Evolutionary conservation across 2,113 vertebrate species (phyloP).

Genomic region (Melanostigma gelatinosum): DNA sequence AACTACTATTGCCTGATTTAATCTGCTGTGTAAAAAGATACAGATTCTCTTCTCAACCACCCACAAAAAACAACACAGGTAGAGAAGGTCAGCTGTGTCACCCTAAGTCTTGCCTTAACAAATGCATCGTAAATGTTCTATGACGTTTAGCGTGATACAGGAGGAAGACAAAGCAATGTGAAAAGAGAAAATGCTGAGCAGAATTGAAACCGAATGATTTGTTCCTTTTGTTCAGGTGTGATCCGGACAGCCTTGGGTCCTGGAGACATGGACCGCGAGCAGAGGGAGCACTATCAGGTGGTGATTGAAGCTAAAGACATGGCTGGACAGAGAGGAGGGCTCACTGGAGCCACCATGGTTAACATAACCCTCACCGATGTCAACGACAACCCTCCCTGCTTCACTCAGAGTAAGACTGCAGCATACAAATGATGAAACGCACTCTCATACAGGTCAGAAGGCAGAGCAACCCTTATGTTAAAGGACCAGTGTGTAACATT

Average conservation of each 20-base stretch:
- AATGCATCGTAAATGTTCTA: neutral
- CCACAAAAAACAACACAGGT: no score
- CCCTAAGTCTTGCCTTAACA: neutral
- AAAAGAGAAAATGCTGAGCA: neutral
- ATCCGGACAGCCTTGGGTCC: constrained; percentile 91
- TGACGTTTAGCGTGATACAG: neutral
- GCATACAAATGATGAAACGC: neutral
- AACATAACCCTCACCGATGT: constrained; percentile 93
- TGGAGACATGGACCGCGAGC: constrained; percentile 94
- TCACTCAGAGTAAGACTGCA: constrained; percentile 88
- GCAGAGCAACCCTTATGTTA: neutral
- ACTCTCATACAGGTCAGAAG: neutral
- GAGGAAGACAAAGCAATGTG: neutral
- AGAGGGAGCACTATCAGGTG: constrained; percentile 93
- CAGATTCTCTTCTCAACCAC: no score
- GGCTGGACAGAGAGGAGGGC: constrained; percentile 94
- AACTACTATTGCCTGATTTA: neutral
- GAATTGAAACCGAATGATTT: neutral
- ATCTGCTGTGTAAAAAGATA: neutral
- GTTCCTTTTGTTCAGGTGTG: constrained; percentile 83
- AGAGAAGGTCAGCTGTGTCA: neutral
- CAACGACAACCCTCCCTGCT: constrained; percentile 94
- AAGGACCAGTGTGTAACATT: no score
- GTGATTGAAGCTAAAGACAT: constrained; percentile 98
- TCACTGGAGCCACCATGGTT: constrained; percentile 90